phyloP scores from a whole-genome alignment of 2,888 invertebrate species.

The Leucoma salicis region DNA sequence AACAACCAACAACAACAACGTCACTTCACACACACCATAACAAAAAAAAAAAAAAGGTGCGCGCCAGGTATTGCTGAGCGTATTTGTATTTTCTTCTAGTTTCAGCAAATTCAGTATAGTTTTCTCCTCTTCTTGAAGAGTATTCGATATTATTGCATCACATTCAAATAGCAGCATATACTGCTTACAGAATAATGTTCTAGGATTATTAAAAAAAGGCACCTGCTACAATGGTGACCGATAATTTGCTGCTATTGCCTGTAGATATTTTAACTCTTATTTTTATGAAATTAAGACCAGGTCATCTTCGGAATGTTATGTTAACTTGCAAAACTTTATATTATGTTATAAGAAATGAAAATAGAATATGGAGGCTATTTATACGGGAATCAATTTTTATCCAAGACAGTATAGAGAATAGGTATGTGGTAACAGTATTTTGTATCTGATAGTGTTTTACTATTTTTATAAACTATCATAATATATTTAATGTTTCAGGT shows the following conservation, averaged over 20 bases:
- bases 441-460: background rate
- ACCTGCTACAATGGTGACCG: conserved; percentile 18
- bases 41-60: too few species aligned
- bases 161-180: too few species aligned
- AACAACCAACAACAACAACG: too few species aligned
- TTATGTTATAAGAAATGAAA: conserved; percentile 50
- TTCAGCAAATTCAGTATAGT: too few species aligned
- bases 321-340: conserved; percentile 56
- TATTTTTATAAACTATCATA: background rate
- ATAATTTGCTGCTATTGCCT: conserved; percentile 43
- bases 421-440: conserved; percentile 22
- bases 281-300: conserved; percentile 43
- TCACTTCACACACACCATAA: too few species aligned
- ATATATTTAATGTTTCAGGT: conserved; percentile 4
- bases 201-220: too few species aligned
- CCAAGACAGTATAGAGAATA: conserved; percentile 29
- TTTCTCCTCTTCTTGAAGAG: too few species aligned
- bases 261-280: conserved; percentile 59
- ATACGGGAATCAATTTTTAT: conserved; percentile 40
- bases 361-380: conserved; percentile 55
- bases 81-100: too few species aligned
- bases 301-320: conserved; percentile 61
- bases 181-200: too few species aligned
- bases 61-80: too few species aligned
- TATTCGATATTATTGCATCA: too few species aligned